Base-by-base conservation (phyloP, 2,113 vertebrate genomes). In the Nothocercus nigrocapillus region DNA sequence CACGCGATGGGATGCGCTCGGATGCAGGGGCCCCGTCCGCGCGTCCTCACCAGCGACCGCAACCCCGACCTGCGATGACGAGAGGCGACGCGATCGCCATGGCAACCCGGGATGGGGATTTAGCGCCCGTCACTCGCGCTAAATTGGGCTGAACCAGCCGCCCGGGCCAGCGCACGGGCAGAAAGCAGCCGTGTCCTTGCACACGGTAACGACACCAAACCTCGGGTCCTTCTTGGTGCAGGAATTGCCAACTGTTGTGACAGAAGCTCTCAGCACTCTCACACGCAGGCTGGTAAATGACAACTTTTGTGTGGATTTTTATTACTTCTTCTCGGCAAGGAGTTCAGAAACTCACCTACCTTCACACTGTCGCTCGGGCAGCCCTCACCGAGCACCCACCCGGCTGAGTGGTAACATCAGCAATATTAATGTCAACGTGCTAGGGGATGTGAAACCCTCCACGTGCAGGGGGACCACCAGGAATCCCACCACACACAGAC, bases 401-500 rank as follows among this genome's bases (percentile, higher is more conserved):
- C 0, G 22, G 56, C n/a, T 70, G 3, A 40, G 64, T 1, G 42
- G 18, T 7, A 36, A 36, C 69, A 32, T 36, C 2, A 25, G 19
- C 4, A 19, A 36, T 3, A 1, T 1, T 7, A n/a, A 32, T 0
- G 5, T 2, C 4, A 54, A 80, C 30, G 19, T 8, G 69, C 2
- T 0, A 20, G 21, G 61, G 24, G 30, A 62, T 18, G 27, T 1
- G 0, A 85, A 80, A 90, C 40, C 53, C n/a, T 7, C 36, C 36
- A 18, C 36, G 36, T 36, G 36, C 36, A 36, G 5, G 11, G 4
- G 36, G 44, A 12, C 15, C 67, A 16, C 47, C 20, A 3, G 47
- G 27, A 44, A 7, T 8, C 25, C 30, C 47, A 10, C 8, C 5
- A 0, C n/a, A 5, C 0, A 0, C 5, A 12, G 13, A 17, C 1